Percentiles rank a stretch among this genome's conserved stretches.
Conservation (phyloP, 2,888 invertebrate genomes). For the Erebia epiphron region DNA sequence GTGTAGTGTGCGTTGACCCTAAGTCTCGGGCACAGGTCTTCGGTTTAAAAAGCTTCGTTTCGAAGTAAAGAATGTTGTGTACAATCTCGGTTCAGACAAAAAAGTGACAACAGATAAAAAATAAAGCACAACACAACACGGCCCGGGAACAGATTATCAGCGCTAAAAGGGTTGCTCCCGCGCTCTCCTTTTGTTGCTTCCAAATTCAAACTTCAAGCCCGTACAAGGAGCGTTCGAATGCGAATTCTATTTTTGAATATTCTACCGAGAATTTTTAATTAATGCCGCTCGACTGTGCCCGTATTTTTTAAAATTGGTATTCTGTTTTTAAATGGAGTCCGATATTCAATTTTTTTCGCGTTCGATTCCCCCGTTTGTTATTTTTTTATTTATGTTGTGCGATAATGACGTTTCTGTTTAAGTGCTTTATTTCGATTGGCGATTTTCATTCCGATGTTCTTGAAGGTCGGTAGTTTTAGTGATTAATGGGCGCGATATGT, state of each 20-base stretch:
- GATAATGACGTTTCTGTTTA: constrained; percentile 83
- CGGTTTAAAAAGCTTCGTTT: constrained; percentile 80
- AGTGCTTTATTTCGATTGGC: constrained; percentile 83
- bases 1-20: constrained; percentile 32
- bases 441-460: constrained; percentile 80
- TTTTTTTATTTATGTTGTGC: constrained; percentile 81
- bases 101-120: constrained; percentile 82
- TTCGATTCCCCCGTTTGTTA: constrained; percentile 71
- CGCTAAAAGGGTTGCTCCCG: constrained; percentile 84
- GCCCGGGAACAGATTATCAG: constrained; percentile 82
- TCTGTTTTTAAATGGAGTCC: constrained; percentile 80
- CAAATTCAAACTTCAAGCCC: constrained; percentile 81
- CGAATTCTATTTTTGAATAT: constrained; percentile 83
- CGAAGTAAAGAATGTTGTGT: constrained; percentile 83
- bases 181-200: constrained; percentile 80
- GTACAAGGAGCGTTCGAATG: constrained; percentile 82
- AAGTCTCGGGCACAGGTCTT: constrained; percentile 59
- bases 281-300: constrained; percentile 79
- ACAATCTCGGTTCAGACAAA: constrained; percentile 81
- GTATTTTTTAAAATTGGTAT: constrained; percentile 80
- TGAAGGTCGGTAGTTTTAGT: constrained; percentile 82
- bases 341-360: constrained; percentile 80
- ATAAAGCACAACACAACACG: constrained; percentile 73
- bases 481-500: constrained; percentile 81
- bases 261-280: constrained; percentile 84